Evolutionary conservation across 2,888 invertebrate species (phyloP).

Genomic region (Podabrus alpinus): DNA sequence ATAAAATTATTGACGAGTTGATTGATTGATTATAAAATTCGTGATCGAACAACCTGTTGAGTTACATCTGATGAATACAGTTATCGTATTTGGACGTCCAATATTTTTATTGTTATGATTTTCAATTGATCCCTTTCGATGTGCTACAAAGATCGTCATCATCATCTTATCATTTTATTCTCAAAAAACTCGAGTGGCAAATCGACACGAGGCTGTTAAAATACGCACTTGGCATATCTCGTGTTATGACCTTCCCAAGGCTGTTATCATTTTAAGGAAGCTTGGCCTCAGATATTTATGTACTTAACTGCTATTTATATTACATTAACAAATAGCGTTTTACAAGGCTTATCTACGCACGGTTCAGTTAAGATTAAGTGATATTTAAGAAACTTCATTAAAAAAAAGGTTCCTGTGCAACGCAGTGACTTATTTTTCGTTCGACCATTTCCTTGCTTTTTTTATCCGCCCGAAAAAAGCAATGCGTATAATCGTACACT

Average conservation of each 20-base stretch:
- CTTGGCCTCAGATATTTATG: conserved; percentile 12
- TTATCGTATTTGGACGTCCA: not conserved
- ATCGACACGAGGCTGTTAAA: conserved; percentile 21
- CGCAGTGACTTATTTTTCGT: too few relatives aligned
- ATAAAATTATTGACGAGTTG: not conserved
- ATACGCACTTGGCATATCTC: conserved; percentile 13
- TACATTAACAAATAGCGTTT: not conserved
- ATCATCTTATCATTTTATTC: not conserved
- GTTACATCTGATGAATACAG: not conserved
- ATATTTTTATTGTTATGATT: not conserved
- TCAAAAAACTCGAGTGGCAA: conserved; percentile 7
- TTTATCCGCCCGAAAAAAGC: not conserved
- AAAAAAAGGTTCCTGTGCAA: not conserved
- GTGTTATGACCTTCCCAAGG: conserved; percentile 18
- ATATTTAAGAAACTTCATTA: not conserved
- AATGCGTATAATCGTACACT: too few relatives aligned
- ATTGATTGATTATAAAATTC: conserved; percentile 7
- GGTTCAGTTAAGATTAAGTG: not conserved
- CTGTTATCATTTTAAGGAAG: conserved; percentile 24
- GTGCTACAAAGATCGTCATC: not conserved
- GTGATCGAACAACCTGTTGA: conserved; percentile 2
- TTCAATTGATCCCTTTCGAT: not conserved
- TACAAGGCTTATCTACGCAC: not conserved
- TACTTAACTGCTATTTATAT: not conserved
- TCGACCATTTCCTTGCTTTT: not conserved